Evolutionary conservation across 2,797 vertebrate genomes (phyloP).

Genomic region (Anomalospiza imberbis): DNA sequence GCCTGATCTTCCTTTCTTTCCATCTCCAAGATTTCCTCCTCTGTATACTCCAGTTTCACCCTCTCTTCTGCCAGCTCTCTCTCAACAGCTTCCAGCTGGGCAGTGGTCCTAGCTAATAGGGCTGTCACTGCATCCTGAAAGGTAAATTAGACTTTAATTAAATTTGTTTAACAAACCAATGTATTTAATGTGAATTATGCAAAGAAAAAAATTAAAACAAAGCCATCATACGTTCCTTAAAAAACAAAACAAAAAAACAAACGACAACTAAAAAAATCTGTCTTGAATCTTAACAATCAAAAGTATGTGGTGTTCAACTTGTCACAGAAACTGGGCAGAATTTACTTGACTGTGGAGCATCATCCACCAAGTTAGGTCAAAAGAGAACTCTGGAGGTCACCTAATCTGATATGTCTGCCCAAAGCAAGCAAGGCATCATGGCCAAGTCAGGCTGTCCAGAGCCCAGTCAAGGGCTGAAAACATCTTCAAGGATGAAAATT

Average conservation of each 20-base stretch:
- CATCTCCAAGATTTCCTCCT: constrained; percentile 81
- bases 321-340: background rate
- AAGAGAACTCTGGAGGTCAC: background rate
- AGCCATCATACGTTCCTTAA: background rate
- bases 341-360: background rate
- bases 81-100: constrained; percentile 83
- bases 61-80: constrained; percentile 80
- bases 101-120: constrained; percentile 79
- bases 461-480: background rate
- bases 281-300: background rate
- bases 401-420: background rate
- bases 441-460: background rate
- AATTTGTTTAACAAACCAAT: background rate
- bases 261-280: background rate
- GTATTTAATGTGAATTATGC: background rate
- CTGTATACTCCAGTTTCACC: constrained; percentile 78
- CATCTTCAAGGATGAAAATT: background rate
- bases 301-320: background rate
- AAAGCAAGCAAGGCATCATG: background rate
- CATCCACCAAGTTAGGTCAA: background rate
- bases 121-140: constrained; percentile 79
- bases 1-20: constrained; percentile 85
- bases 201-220: background rate
- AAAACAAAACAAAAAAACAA: background rate
- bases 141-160: background rate